Evolutionary conservation across 2,888 invertebrate genomes (phyloP).

Genomic region (Fabriciana adippe): DNA sequence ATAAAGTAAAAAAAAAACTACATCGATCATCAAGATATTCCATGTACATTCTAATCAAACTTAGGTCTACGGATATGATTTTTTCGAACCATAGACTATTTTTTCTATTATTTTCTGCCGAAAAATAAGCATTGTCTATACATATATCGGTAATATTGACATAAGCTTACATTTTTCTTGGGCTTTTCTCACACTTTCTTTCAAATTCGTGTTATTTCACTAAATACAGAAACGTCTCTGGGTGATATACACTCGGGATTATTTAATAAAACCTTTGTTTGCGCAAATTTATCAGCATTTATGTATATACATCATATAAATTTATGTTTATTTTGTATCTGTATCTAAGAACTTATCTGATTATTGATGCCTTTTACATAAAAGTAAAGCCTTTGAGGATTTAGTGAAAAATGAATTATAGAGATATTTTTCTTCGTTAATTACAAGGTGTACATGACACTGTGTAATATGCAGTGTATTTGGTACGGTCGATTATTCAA

Average conservation of each 20-base stretch:
- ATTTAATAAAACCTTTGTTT: conserved; percentile 27
- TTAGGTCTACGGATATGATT: too few relatives aligned
- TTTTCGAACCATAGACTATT: too few relatives aligned
- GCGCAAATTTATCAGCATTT: conserved; percentile 31
- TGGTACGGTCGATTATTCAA: too few relatives aligned
- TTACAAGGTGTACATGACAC: neutral
- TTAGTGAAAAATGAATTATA: conserved; percentile 4
- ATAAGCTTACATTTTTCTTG: conserved; percentile 33
- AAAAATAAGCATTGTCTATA: too few relatives aligned
- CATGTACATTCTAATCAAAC: too few relatives aligned
- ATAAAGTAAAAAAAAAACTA: too few relatives aligned
- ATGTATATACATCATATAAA: conserved; percentile 25
- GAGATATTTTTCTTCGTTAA: neutral
- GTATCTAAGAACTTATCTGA: conserved; percentile 27
- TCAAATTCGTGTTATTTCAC: conserved; percentile 29
- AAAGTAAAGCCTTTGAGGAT: conserved; percentile 25
- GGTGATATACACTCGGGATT: conserved; percentile 13
- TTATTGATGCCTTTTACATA: conserved; percentile 36
- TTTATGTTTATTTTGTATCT: conserved; percentile 24
- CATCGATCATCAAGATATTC: too few relatives aligned
- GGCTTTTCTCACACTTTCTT: conserved; percentile 10
- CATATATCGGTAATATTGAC: neutral
- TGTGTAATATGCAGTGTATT: too few relatives aligned
- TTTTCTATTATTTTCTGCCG: too few relatives aligned
- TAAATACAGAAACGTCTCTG: conserved; percentile 29